These are phyloP conservation scores for Dendroctonus ponderosae DNA, from an alignment of 1,140 invertebrate species.

Conservation along the genomic window DNA sequence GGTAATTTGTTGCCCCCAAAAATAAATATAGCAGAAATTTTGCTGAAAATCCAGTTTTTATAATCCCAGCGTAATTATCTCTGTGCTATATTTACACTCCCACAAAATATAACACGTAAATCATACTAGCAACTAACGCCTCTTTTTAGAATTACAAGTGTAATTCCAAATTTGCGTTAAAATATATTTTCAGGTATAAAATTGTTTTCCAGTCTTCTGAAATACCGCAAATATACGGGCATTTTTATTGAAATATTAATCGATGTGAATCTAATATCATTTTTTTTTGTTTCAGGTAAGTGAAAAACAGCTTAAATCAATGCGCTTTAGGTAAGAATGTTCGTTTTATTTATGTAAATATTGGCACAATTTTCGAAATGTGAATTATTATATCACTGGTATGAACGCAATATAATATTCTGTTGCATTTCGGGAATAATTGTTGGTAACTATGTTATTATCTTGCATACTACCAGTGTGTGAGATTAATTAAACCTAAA, in stretches of 20 bases:
- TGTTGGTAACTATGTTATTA: not conserved
- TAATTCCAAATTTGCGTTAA: not conserved
- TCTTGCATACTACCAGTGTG: not conserved
- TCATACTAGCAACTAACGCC: not conserved
- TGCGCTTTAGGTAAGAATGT: conserved; percentile 16
- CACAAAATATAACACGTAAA: not conserved
- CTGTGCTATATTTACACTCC: too few species aligned
- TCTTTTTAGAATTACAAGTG: not conserved
- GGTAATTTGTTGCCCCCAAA: too few species aligned
- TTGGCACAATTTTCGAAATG: conserved; percentile 36
- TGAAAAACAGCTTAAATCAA: conserved; percentile 15
- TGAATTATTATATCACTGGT: not conserved
- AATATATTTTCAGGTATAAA: not conserved
- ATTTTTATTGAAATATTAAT: not conserved
- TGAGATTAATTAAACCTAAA: not conserved
- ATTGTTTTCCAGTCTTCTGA: not conserved
- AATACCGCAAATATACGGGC: not conserved
- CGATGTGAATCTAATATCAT: conserved; percentile 13
- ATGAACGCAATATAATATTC: not conserved
- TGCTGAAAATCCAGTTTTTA: too few species aligned
- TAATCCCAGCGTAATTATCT: too few species aligned
- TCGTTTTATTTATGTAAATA: conserved; percentile 14
- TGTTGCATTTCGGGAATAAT: not conserved
- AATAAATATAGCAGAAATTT: too few species aligned
- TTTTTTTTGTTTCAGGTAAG: conserved; percentile 39